Base-by-base conservation (phyloP, 2,888 invertebrate species). In the Trissolcus japonicus region DNA sequence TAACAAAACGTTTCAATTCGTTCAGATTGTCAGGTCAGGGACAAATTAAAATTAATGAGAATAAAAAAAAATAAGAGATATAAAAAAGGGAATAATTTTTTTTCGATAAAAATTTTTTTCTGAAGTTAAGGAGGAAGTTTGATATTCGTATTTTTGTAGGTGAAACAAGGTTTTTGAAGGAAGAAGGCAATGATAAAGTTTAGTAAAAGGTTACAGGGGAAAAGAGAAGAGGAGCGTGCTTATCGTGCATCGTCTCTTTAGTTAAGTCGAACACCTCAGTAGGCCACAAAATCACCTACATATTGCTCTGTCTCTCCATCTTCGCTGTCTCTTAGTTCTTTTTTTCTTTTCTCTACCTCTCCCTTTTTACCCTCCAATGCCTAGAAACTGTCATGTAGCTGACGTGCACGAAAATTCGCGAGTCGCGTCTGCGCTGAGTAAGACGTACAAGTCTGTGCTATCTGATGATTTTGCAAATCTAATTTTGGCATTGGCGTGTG, bases 181-280 rank as follows among this genome's bases (percentile, higher is more conserved):
- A 80, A 72, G 71, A 66, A 72, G 63, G 56, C 55, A 75, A 78
- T 79, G 78, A 81, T 80, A 80, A 80, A 79, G 80, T 71, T 55
- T 74, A 77, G 75, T 77, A 79, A 60, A 76, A 83, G 83, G 82
- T 83, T 82, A 80, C 79, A 81, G 81, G 82, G 82, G 83, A 84
- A 85, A 85, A 68, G 72, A 71, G 75, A 59, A 75, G 74, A 71
- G 66, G 85, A 86, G 86, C 88, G 88, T 88, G 88, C 88, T 89
- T 89, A 89, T 89, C 89, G 86, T 85, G 87, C 88, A 88, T 88
- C 88, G 87, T 86, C 86, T 83, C 84, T 83, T 83, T 80, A 86
- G 82, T 83, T 85, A 82, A 81, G 82, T 83, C 82, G 80, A 83
- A 83, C 80, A 80, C 80, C 82, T 80, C 79, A 75, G 79, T 80